These are phyloP conservation scores for Sylvilagus bachmani DNA, from an alignment of 2,113 vertebrate genomes.

Conservation along the genomic window DNA sequence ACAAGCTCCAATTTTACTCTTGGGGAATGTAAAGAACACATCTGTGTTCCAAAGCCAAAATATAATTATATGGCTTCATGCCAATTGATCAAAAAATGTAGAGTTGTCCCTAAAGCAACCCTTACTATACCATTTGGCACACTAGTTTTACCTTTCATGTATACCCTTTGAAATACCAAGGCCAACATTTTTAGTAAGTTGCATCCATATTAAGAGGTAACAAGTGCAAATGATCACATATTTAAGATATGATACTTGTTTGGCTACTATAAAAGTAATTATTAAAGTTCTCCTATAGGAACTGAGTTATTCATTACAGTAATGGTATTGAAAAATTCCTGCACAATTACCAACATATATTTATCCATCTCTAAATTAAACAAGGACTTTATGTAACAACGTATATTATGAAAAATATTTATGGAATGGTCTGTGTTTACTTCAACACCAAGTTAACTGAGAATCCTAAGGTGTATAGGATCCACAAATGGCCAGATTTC, in stretches of 20 bases:
- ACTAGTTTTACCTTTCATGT: constrained; percentile 68
- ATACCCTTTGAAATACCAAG: constrained; percentile 75
- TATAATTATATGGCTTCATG: constrained; percentile 66
- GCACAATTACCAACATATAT: constrained; percentile 58
- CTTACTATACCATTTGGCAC: constrained; percentile 78
- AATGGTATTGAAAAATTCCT: constrained; percentile 73
- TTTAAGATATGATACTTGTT: constrained; percentile 74
- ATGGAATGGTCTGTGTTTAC: constrained; percentile 54
- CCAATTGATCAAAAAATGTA: constrained; percentile 47
- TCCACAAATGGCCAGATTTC: constrained; percentile 51
- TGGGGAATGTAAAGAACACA: constrained; percentile 67
- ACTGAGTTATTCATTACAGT: constrained; percentile 65
- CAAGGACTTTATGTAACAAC: constrained; percentile 52
- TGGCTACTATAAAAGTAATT: constrained; percentile 75
- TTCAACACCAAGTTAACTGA: constrained; percentile 61
- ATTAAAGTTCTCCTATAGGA: constrained; percentile 69
- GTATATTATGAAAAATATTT: constrained; percentile 62
- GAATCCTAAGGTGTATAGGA: constrained; percentile 27
- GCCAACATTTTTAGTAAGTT: constrained; percentile 78
- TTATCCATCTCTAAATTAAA: constrained; percentile 68
- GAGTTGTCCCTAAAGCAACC: constrained; percentile 53
- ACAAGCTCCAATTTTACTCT: constrained; percentile 67
- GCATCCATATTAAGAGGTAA: constrained; percentile 82
- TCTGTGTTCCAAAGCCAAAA: constrained; percentile 68
- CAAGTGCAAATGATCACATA: constrained; percentile 83